Conservation (phyloP, 1,140 invertebrate species). For the Sarcophaga bullata region DNA sequence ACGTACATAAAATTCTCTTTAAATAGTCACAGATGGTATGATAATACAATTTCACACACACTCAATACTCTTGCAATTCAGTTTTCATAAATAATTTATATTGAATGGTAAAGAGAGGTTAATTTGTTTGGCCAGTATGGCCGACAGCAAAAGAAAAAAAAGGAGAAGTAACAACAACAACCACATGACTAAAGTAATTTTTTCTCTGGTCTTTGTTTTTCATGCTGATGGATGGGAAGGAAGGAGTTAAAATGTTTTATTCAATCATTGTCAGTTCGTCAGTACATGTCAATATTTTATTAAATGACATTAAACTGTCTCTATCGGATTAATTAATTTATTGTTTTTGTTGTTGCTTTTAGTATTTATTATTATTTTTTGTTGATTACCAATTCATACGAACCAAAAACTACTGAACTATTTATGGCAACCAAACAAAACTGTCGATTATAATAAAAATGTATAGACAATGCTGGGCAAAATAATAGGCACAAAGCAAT, state of each 20-base stretch:
- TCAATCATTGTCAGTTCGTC: conserved; percentile 53
- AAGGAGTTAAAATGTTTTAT: conserved; percentile 50
- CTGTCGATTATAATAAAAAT: too few relatives aligned
- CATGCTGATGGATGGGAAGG: not conserved
- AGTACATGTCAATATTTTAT: conserved; percentile 65
- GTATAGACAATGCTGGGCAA: too few relatives aligned
- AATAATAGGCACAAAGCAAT: too few relatives aligned
- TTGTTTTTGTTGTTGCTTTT: conserved; percentile 58
- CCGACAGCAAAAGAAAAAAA: not conserved
- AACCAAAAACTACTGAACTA: too few relatives aligned
- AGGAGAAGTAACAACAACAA: not conserved
- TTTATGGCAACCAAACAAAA: too few relatives aligned
- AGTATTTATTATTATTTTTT: conserved; percentile 15
- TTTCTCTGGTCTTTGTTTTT: too few relatives aligned
- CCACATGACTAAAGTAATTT: not conserved
- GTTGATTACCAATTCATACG: not conserved
- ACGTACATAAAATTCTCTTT: not conserved
- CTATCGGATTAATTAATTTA: conserved; percentile 66
- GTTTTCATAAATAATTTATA: not conserved
- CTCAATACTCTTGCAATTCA: not conserved
- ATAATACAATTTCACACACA: too few relatives aligned
- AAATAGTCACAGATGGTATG: too few relatives aligned
- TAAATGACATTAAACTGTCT: conserved; percentile 66
- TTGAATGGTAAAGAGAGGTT: not conserved
- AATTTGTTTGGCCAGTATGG: not conserved